Base-by-base conservation (phyloP, 2,797 vertebrate genomes). In the Zalophus californianus region DNA sequence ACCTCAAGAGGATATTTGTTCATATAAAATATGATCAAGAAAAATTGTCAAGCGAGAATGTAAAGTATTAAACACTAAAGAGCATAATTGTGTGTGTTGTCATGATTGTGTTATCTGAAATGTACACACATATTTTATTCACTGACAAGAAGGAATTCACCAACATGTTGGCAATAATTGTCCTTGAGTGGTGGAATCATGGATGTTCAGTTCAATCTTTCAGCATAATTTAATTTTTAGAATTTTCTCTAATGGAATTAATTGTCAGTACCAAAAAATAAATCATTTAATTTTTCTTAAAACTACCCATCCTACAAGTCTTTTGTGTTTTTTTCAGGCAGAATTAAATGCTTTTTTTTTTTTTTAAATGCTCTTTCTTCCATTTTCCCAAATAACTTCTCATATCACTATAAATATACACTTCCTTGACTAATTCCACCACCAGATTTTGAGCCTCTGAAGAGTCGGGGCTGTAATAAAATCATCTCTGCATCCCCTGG, bases 251-350 rank as follows among this genome's bases (percentile, higher is more conserved):
- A 68, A 25, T 89, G 0, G 14, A 10, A 96, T 84, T 58, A 79
- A 80, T 68, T 68, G 41, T 41, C 85, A 9, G 52, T 82, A 50
- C 72, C 4, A 84, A 90, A 95, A 68, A n/a, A 70, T 68, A 60
- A 93, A 75, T 48, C 9, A 78, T 50, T 64, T 90, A 88, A 44
- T 48, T 92, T 93, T 72, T 92, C 62, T 93, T 87, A 25, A 58
- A 78, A 9, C 10, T 58, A 50, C 41, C 15, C 12, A 7, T 62
- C 1, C 12, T 89, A 7, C 2, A 83, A 79, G 5, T 5, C 13
- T 85, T 48, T 73, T 29, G 7, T 73, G 23, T 1, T 27, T 90
- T 32, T 95, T 82, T 11, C n/a, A 64, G 8, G n/a, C 12, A 90
- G 20, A 90, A 4, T 60, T 80, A 64, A 8, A 66, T 66, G 32